Evolutionary conservation across 2,888 invertebrate genomes (phyloP).

Genomic region (Ligdia adustata): DNA sequence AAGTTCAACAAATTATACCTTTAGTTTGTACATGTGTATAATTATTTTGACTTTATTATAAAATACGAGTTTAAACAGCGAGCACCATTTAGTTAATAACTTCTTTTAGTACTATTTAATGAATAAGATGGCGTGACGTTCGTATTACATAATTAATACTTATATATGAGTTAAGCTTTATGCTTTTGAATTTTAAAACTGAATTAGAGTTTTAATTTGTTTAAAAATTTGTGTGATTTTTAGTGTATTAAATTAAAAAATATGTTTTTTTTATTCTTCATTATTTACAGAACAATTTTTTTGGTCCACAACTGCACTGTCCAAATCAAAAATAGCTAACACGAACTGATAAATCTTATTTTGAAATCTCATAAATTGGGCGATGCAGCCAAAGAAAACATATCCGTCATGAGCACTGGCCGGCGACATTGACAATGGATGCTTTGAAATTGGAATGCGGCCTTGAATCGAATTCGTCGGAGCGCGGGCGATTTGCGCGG

Average conservation of each 20-base stretch:
- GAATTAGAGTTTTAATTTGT: no score
- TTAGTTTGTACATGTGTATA: constrained; percentile 39
- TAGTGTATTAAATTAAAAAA: no score
- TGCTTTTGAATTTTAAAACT: no score
- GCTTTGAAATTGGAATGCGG: constrained; percentile 77
- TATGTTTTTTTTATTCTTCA: no score
- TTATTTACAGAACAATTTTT: no score
- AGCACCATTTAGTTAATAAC: not conserved
- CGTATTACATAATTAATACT: no score
- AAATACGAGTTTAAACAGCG: constrained; percentile 4
- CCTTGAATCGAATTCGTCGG: constrained; percentile 77
- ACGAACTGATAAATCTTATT: no score
- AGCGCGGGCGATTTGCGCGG: constrained; percentile 64
- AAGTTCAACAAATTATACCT: constrained; percentile 52
- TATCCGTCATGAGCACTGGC: constrained; percentile 63
- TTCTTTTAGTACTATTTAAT: not conserved
- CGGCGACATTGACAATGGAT: constrained; percentile 79
- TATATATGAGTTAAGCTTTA: no score
- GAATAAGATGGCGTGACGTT: no score
- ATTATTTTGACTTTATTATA: constrained; percentile 33
- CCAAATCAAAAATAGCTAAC: no score
- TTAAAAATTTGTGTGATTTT: no score
- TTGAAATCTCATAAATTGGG: constrained; percentile 28
- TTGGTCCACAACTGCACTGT: no score
- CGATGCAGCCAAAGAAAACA: constrained; percentile 59